Conservation (phyloP, 2,888 invertebrate species). For the Drosophila buzzatii region DNA sequence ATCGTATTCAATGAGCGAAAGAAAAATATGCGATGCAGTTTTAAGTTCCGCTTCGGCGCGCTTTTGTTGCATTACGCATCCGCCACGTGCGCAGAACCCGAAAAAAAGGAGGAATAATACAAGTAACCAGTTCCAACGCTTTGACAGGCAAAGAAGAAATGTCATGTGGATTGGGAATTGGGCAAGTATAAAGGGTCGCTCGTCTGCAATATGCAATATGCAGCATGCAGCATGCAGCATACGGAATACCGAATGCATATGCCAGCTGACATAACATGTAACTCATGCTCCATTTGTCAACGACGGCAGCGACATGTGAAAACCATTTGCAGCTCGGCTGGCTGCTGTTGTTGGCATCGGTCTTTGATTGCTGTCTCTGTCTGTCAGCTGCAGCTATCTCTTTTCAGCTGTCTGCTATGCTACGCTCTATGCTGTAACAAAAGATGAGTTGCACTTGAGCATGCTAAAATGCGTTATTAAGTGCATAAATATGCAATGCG, state of each 20-base stretch:
- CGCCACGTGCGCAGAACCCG: constrained; percentile 42
- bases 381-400: constrained; percentile 5
- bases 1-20: not conserved
- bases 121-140: constrained; percentile 35
- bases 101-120: not conserved
- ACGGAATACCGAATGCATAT: constrained; percentile 35
- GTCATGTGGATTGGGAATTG: constrained; percentile 41
- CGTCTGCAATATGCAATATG: constrained; percentile 1
- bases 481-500: constrained; percentile 81
- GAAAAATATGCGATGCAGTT: constrained; percentile 7
- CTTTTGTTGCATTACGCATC: constrained; percentile 48
- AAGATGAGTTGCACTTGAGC: constrained; percentile 79
- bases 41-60: not conserved
- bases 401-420: constrained; percentile 4
- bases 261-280: constrained; percentile 53
- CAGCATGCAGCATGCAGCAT: not conserved
- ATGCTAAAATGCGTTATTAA: constrained; percentile 82
- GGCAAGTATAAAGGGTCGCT: not conserved
- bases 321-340: constrained; percentile 37
- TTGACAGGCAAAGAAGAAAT: constrained; percentile 45
- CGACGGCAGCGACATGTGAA: constrained; percentile 47
- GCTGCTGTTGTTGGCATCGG: not conserved
- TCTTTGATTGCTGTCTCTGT: constrained; percentile 3
- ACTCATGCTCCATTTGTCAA: constrained; percentile 75
- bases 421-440: constrained; percentile 57